These are phyloP conservation scores for Thymelicus lineola DNA, from an alignment of 2,888 invertebrate species.

Conservation along the genomic window DNA sequence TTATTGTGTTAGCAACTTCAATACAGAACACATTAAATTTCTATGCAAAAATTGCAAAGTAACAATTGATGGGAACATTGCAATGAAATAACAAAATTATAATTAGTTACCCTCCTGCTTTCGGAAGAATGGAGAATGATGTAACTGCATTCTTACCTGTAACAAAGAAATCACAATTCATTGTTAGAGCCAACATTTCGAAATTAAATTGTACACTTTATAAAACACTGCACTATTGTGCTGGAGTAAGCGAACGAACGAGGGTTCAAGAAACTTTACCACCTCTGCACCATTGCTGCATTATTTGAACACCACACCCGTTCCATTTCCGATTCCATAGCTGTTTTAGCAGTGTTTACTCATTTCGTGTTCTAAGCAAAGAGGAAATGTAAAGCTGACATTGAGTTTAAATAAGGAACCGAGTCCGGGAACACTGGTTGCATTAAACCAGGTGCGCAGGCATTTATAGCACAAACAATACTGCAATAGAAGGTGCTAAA, in stretches of 20 bases:
- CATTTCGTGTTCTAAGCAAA: slow-evolving; percentile 52
- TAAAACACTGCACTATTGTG: slow-evolving; percentile 39
- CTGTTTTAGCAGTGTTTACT: slow-evolving; percentile 55
- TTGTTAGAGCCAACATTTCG: slow-evolving; percentile 37
- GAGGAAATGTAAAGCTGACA: slow-evolving; percentile 56
- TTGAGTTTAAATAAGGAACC: slow-evolving; percentile 48
- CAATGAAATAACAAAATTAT: neutral
- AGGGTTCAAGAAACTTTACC: slow-evolving; percentile 48
- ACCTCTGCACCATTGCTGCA: slow-evolving; percentile 42
- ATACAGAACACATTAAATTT: neutral
- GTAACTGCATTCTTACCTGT: slow-evolving; percentile 47
- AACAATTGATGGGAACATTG: neutral
- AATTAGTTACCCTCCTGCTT: slow-evolving; percentile 25
- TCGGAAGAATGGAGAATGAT: slow-evolving; percentile 17
- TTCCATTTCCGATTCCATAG: slow-evolving; percentile 52
- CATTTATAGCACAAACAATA: slow-evolving; percentile 69
- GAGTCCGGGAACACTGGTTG: slow-evolving; percentile 47
- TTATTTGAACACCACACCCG: slow-evolving; percentile 41
- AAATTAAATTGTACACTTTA: slow-evolving; percentile 36
- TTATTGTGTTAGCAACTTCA: too few species aligned
- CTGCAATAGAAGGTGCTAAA: slow-evolving; percentile 50
- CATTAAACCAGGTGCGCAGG: slow-evolving; percentile 56
- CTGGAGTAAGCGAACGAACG: slow-evolving; percentile 25
- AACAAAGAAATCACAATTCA: slow-evolving; percentile 46
- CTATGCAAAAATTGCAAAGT: neutral